These are phyloP conservation scores for Heliconius hortense DNA, from an alignment of 2,888 invertebrate species.

Conservation along the genomic window DNA sequence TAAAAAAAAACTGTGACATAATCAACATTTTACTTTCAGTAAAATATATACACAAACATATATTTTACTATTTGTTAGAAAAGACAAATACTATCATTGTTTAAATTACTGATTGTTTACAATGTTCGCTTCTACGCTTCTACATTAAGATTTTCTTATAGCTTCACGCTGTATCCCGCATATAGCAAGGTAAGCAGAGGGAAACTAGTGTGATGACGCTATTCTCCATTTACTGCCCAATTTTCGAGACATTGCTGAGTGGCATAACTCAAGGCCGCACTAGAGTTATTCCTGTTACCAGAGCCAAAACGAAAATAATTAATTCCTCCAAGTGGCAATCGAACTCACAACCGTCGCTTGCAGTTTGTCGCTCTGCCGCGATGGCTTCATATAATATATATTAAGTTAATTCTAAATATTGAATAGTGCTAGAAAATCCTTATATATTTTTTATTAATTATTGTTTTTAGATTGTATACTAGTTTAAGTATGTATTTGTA, in stretches of 20 bases:
- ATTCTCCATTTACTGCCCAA: too few relatives aligned
- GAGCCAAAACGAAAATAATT: too few relatives aligned
- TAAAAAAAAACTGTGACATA: background rate
- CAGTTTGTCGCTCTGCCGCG: too few relatives aligned
- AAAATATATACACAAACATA: background rate
- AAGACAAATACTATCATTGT: background rate
- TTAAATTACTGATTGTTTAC: background rate
- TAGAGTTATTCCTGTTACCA: too few relatives aligned
- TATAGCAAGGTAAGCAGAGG: background rate
- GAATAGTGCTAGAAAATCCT: conserved; percentile 22
- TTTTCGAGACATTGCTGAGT: too few relatives aligned
- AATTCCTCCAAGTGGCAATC: background rate
- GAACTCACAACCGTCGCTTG: background rate
- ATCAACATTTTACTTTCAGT: background rate
- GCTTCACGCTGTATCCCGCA: background rate
- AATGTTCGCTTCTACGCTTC: background rate
- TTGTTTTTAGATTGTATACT: conserved; percentile 10
- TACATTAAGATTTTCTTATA: background rate
- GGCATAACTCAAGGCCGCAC: too few relatives aligned
- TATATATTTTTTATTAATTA: conserved; percentile 14
- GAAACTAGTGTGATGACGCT: too few relatives aligned
- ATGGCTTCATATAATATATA: background rate
- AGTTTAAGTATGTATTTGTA: conserved; percentile 22
- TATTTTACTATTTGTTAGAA: background rate
- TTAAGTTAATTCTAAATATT: conserved; percentile 21